Base-by-base conservation (phyloP, 2,113 vertebrate genomes). In the Chamaetylas fuelleborni region DNA sequence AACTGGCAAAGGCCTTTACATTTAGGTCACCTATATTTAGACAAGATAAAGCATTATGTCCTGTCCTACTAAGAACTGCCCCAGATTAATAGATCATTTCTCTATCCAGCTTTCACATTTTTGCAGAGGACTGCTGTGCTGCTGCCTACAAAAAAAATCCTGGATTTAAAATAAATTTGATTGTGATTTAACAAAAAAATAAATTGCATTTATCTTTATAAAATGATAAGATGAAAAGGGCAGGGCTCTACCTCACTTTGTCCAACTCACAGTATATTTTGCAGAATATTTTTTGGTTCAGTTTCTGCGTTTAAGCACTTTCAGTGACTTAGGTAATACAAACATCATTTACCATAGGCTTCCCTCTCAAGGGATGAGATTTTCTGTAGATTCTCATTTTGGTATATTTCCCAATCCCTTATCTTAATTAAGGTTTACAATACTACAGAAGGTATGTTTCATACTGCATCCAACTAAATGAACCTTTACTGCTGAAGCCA, bases 21-120 rank as follows among this genome's bases (percentile, higher is more conserved):
- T 93, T 86, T 93, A 94, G 76, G 72, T 91, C 76, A 93, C 31
- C 80, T 94, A 90, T 81, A 71, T 92, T 94, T 96, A 93, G 83
- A 91, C 9, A 94, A 92, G 90, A 93, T 81, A 90, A 96, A 95
- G 56, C 42, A 78, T 51, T 64, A 3, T 81, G 53, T 58, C 51
- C 50, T 71, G 51, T 70, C 19, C 56, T 93, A 47, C 76, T 83
- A 90, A 83, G 80, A 92, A 38, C 12, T 43, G 43, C 74, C 36
- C 43, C 51, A 67, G 38, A n/a, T 91, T 91, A 86, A 89, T 67
- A 86, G 33, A 78, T 92, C 71, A 74, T 96, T 89, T 86, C 28
- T 84, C 7, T 78, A 16, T 45, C 31, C 14, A 81, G 57, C 31
- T 89, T 92, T 92, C 77, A 57, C 8, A 36, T 81, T 73, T 64